These are phyloP conservation scores for Oriolus oriolus DNA, from an alignment of 2,113 vertebrate genomes.

Conservation along the genomic window DNA sequence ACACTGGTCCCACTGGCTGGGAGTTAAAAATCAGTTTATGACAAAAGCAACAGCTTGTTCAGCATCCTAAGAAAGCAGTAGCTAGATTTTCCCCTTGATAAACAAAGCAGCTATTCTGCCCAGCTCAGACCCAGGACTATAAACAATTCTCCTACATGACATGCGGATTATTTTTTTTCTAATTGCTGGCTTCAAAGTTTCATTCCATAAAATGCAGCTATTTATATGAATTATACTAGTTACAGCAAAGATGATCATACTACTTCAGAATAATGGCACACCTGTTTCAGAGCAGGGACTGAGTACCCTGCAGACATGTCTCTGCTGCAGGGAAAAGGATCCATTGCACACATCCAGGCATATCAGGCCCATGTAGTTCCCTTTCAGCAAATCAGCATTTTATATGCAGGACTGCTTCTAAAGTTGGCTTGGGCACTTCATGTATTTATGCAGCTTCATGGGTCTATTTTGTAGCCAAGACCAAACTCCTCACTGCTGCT, in stretches of 20 bases:
- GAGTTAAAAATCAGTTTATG: not conserved
- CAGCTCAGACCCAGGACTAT: not conserved
- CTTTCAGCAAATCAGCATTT: not conserved
- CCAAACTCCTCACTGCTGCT: not conserved
- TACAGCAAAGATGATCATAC: not conserved
- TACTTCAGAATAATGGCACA: not conserved
- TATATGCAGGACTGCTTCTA: not conserved
- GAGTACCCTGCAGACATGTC: not conserved
- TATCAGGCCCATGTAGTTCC: not conserved
- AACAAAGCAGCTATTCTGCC: not conserved
- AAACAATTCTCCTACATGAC: not conserved
- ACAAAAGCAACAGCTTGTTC: not conserved
- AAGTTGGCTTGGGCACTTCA: not conserved
- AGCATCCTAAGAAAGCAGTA: not conserved
- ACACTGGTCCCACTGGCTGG: not conserved
- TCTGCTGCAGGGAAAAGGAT: not conserved
- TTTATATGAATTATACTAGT: not conserved
- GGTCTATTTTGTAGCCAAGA: not conserved
- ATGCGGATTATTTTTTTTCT: not conserved
- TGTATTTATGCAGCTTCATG: not conserved
- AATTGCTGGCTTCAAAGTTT: not conserved
- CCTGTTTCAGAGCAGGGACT: not conserved
- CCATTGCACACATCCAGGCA: not conserved
- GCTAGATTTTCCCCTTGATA: not conserved
- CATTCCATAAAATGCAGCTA: not conserved